Base-by-base conservation (phyloP, 1,140 invertebrate species). In the Bombus consobrinus region DNA sequence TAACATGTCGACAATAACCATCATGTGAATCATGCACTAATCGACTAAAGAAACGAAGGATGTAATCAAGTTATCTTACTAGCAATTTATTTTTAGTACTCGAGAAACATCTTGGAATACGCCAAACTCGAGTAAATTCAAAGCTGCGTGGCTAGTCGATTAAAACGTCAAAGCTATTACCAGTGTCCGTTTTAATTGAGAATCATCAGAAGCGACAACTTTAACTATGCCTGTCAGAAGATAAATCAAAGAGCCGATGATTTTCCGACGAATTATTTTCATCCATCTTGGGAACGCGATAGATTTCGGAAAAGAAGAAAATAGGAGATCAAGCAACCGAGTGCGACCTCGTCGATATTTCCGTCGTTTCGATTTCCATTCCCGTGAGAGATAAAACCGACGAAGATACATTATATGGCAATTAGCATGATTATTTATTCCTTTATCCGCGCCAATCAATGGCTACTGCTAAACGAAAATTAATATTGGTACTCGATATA, bases 181-280 rank as follows among this genome's bases (percentile, higher is more conserved):
- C 47, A 43, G 32, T 68, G 68, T 79, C 81, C 59, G 57, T 28
- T 81, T 88, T 84, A 88, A 88, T 79, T 32, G 69, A 43, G 59
- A 25, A 47, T 18, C 22, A 5, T 78, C 62, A 78, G 59, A 41
- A 66, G 66, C 34, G 43, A 62, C 73, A 68, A 37, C 66, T 1
- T 57, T 53, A 79, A 88, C 69, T 77, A 88, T 62, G 41, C 62
- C 62, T 37, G 32, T 53, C 41, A 57, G 25, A 62, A 83, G 74
- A 88, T 53, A 59, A 47, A 81, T 59, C 66, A 28, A 13, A n/a
- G 66, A 81, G 1, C 28, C 47, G 12, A 72, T 43, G 68, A 72
- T 81, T 41, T 59, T 28, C 22, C 15, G 12, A 59, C 6, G 68
- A 81, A 81, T 81, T 59, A 72, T 81, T 72, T 72, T 37, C 47